Percentiles rank a stretch among this genome's conserved stretches.
These are phyloP conservation scores for Ormyrus pomaceus DNA, from an alignment of 2,888 invertebrate genomes.

Conservation along the genomic window DNA sequence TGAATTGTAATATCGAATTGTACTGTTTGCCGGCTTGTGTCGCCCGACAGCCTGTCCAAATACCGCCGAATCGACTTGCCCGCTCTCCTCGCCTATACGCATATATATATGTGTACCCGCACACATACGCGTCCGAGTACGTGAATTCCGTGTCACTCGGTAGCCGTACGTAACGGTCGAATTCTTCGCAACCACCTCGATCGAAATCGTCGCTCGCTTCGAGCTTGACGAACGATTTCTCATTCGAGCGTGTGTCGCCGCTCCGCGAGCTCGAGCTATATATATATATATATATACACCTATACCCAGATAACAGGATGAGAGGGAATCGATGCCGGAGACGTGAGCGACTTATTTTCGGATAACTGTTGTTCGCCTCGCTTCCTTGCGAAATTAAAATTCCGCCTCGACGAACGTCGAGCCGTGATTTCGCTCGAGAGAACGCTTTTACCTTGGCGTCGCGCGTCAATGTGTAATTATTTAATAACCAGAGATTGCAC, in stretches of 20 bases:
- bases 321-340: background rate
- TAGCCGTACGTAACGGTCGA: constrained; percentile 58
- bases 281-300: too few relatives aligned
- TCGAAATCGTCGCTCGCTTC: constrained; percentile 15
- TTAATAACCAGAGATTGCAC: too few relatives aligned
- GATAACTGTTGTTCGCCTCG: background rate
- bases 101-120: too few relatives aligned
- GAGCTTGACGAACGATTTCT: constrained; percentile 23
- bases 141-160: constrained; percentile 53
- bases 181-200: constrained; percentile 53
- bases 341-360: background rate
- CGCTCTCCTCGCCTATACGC: too few relatives aligned
- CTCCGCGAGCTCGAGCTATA: too few relatives aligned
- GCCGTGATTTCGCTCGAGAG: too few relatives aligned
- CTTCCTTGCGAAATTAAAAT: background rate
- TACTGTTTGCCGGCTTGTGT: constrained; percentile 68
- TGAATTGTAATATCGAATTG: constrained; percentile 71
- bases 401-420: background rate
- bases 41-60: constrained; percentile 71
- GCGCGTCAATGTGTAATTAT: too few relatives aligned
- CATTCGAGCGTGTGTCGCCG: background rate
- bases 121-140: constrained; percentile 54
- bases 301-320: too few relatives aligned
- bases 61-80: constrained; percentile 59
- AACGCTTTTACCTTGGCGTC: too few relatives aligned